A percentile compares a stretch with the other conserved stretches of the same genome.
These are phyloP conservation scores for Hermaeophaga mercurialis DNA, from an alignment of 2,888 invertebrate species.

Conservation along the genomic window DNA sequence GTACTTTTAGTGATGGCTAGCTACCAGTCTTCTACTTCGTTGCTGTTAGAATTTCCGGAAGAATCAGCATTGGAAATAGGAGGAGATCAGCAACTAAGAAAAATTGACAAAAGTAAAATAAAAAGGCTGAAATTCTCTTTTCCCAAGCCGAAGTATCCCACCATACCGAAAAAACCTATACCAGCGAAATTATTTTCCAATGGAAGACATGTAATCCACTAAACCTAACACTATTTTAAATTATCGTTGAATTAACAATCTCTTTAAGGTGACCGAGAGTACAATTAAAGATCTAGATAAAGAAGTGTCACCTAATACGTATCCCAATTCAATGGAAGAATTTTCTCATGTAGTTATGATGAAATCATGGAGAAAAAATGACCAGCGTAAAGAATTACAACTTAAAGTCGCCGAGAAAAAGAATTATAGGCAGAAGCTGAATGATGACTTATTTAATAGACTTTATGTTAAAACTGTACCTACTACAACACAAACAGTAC, in stretches of 20 bases:
- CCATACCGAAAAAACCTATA: not conserved
- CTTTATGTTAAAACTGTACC: not conserved
- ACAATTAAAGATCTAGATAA: not conserved
- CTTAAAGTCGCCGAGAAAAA: not conserved
- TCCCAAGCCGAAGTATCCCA: not conserved
- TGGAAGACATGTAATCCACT: too few species aligned
- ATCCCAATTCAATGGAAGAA: not conserved
- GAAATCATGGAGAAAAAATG: not conserved
- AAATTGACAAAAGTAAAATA: not conserved
- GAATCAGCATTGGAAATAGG: too few species aligned
- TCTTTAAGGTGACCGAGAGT: not conserved
- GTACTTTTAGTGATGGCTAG: too few species aligned
- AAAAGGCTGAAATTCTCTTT: not conserved
- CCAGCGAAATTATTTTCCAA: not conserved
- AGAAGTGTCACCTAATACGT: not conserved
- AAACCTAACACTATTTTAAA: too few species aligned
- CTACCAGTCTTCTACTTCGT: too few species aligned
- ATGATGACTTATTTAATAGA: not conserved
- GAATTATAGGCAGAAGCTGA: not conserved
- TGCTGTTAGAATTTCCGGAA: too few species aligned
- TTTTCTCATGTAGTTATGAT: not conserved
- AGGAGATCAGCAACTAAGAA: not conserved
- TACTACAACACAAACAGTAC: too few species aligned
- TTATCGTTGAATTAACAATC: too few species aligned
- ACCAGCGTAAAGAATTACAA: not conserved